Evolutionary conservation across 2,888 invertebrate species (phyloP), one percentile per base, ranked within the genome.

Genomic region (Leptopilina syphax): DNA sequence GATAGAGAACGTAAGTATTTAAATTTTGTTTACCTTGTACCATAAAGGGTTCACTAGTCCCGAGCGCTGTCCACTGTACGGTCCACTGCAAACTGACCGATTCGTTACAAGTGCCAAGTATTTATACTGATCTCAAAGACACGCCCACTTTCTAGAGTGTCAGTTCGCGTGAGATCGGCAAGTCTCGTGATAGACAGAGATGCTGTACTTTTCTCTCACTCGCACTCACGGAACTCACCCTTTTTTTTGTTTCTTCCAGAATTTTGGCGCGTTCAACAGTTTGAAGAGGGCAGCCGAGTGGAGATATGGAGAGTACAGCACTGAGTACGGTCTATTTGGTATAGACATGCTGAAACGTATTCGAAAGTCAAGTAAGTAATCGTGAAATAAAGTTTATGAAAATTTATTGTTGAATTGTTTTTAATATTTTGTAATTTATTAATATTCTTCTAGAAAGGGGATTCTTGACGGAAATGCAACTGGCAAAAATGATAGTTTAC

Each of bases 391-490:
- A 18, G 18, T 18, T 18, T 18, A 3, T 27, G 27, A 27, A 27
- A 27, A 3, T 27, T 27, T 27, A 27, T 27, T 27, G 27, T 34
- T 47, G 7, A 54, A 1, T 57, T 70, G 5, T 18, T 18, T 10
- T 50, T 13, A 1, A 18, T 50, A 1, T 50, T 68, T 12, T 24
- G 24, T 50, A 13, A 50, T 50, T 66, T 41, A 57, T 13, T 50
- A 0, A 27, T 1, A 47, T 34, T 65, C 44, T 54, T 79, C 54
- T 76, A 87, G 87, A 83, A 13, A 76, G 77, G 57, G 93, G 95
- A 79, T 95, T 94, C 84, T 93, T 97, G 9, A 94, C 95, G n/a
- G 96, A 97, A 86, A 93, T 94, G 78, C 94, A 95, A 0, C 94
- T 95, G 0, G 94, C 96, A 7, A 94, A 95, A 86, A 94, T 95